phyloP scores from a whole-genome alignment of 2,797 vertebrate genomes.

The Halcyon smyrnensis region DNA sequence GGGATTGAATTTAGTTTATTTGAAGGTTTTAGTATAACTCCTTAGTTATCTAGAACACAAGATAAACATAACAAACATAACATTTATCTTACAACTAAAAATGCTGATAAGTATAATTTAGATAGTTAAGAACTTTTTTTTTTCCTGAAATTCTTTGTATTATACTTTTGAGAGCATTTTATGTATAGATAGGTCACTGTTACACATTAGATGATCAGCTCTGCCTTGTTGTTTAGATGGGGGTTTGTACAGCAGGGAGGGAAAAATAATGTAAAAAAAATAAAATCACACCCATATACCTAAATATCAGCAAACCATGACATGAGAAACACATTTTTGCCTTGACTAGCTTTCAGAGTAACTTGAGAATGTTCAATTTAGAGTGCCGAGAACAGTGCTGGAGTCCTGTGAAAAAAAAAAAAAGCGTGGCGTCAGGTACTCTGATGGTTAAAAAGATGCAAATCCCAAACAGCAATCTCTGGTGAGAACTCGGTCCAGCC shows the following conservation, averaged over 20 bases:
- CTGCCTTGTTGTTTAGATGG: not conserved
- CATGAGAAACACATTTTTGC: not conserved
- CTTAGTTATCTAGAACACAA: slow-evolving; percentile 21
- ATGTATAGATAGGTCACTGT: not conserved
- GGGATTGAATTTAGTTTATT: slow-evolving; percentile 55
- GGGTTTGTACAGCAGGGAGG: not conserved
- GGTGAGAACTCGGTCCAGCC: not conserved
- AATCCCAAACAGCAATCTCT: not conserved
- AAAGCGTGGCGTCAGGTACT: not conserved
- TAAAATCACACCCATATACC: not conserved
- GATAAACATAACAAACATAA: slow-evolving; percentile 33
- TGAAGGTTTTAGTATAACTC: slow-evolving; percentile 49
- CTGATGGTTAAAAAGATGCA: not conserved
- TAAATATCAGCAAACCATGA: not conserved
- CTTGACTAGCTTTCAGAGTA: not conserved
- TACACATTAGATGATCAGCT: not conserved
- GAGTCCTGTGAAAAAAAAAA: not conserved
- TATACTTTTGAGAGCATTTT: not conserved
- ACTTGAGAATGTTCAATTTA: not conserved
- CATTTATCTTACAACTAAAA: slow-evolving; percentile 34
- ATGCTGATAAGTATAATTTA: not conserved
- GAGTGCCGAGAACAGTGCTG: not conserved
- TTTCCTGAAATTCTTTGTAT: not conserved
- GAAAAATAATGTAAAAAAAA: not conserved
- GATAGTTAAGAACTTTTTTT: not conserved